phyloP scores from a whole-genome alignment of 2,113 vertebrate species.

The Osmerus eperlanus region DNA sequence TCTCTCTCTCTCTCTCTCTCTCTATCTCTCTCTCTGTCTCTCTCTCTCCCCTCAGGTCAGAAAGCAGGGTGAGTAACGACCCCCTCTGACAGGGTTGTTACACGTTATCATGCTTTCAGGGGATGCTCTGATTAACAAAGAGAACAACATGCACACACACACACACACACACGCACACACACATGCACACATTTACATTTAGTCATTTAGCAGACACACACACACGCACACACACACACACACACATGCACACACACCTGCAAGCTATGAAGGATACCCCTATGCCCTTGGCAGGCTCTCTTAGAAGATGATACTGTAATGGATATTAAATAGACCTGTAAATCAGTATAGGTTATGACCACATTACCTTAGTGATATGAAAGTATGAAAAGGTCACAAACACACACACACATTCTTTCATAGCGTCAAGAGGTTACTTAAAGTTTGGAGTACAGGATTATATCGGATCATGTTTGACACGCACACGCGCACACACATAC shows the following conservation, averaged over 20 bases:
- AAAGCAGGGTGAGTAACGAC: constrained; percentile 25
- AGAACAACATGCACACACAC: constrained; percentile 29
- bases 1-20: neutral
- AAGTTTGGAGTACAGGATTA: too few species aligned
- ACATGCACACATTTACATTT: neutral
- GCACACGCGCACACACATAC: too few species aligned
- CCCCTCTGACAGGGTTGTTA: constrained; percentile 23
- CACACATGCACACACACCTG: neutral
- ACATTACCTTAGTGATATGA: too few species aligned
- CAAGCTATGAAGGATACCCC: neutral
- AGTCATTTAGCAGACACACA: too few species aligned
- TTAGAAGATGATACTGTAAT: too few species aligned
- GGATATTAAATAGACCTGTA: too few species aligned
- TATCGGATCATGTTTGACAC: too few species aligned
- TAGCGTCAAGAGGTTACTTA: too few species aligned
- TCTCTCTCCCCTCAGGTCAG: neutral
- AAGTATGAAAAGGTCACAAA: too few species aligned
- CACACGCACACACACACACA: neutral
- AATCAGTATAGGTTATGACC: too few species aligned
- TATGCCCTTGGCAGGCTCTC: too few species aligned
- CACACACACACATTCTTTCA: too few species aligned
- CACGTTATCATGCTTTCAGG: constrained; percentile 45
- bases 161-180: constrained; percentile 3
- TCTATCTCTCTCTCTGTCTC: neutral
- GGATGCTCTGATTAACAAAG: constrained; percentile 56